phyloP scores from a whole-genome alignment of 2,797 vertebrate genomes.

The Aeoliscus strigatus region DNA sequence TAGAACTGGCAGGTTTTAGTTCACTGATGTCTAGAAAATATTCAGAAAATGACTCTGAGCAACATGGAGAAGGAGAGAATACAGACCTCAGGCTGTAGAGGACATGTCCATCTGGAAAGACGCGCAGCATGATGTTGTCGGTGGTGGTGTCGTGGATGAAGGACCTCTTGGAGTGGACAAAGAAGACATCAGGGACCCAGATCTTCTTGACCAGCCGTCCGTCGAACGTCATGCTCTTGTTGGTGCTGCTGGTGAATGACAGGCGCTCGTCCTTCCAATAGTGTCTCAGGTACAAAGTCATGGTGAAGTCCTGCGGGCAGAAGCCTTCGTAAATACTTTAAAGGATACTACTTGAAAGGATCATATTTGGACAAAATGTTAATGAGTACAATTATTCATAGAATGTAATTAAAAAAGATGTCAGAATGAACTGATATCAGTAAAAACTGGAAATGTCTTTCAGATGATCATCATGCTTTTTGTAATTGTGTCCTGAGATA shows the following conservation, averaged over 20 bases:
- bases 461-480: too few species aligned
- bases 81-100: slow-evolving; percentile 98
- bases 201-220: slow-evolving; percentile 96
- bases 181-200: slow-evolving; percentile 99
- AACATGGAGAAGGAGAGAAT: too few species aligned
- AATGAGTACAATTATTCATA: too few species aligned
- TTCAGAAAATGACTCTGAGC: too few species aligned
- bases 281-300: slow-evolving; percentile 94
- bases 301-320: slow-evolving; percentile 87
- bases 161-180: slow-evolving; percentile 95
- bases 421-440: too few species aligned
- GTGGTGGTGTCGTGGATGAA: slow-evolving; percentile 98
- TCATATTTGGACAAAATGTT: too few species aligned
- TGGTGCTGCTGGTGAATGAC: slow-evolving; percentile 92
- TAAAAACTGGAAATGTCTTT: too few species aligned
- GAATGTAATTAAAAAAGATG: too few species aligned
- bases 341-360: too few species aligned
- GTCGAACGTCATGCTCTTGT: slow-evolving; percentile 98
- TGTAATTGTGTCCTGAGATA: too few species aligned
- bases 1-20: too few species aligned
- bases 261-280: slow-evolving; percentile 97
- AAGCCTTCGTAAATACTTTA: not conserved
- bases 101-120: slow-evolving; percentile 93
- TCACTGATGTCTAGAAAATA: too few species aligned
- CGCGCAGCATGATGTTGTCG: slow-evolving; percentile 95